Conservation (phyloP, 2,113 vertebrate species). For the Aplodontia rufa region DNA sequence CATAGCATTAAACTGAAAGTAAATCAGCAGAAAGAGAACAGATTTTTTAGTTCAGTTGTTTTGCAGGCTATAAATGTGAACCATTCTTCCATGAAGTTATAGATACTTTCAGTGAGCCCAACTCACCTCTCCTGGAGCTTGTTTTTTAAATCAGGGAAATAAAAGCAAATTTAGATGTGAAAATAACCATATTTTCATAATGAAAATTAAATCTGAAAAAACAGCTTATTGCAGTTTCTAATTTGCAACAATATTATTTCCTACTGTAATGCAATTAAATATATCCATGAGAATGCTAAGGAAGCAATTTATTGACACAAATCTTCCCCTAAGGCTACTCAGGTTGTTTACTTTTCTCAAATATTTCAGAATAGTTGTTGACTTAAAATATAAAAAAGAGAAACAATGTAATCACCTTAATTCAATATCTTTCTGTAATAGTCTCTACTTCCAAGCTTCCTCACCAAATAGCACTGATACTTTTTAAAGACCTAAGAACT, state of each 20-base stretch:
- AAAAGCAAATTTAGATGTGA: slow-evolving; percentile 29
- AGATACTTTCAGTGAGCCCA: slow-evolving; percentile 33
- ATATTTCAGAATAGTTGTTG: not conserved
- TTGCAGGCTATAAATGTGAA: slow-evolving; percentile 38
- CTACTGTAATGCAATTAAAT: not conserved
- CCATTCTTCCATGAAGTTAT: slow-evolving; percentile 59
- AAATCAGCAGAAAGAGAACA: slow-evolving; percentile 64
- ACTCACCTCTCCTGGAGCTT: slow-evolving; percentile 43
- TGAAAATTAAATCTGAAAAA: slow-evolving; percentile 38
- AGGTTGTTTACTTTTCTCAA: not conserved
- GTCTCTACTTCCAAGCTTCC: not conserved
- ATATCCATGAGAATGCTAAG: not conserved
- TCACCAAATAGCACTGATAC: not conserved
- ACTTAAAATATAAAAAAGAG: not conserved
- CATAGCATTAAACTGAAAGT: slow-evolving; percentile 30
- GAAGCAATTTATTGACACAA: not conserved
- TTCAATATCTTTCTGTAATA: not conserved
- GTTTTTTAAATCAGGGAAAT: slow-evolving; percentile 42
- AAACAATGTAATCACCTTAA: not conserved
- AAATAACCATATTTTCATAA: slow-evolving; percentile 21
- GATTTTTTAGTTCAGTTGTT: slow-evolving; percentile 56
- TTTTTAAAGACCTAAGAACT: not conserved
- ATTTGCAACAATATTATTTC: slow-evolving; percentile 39
- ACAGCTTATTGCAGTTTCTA: slow-evolving; percentile 10
- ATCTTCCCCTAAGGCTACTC: not conserved